Base-by-base conservation (phyloP, 1,140 invertebrate genomes). In the Dreissena polymorpha region DNA sequence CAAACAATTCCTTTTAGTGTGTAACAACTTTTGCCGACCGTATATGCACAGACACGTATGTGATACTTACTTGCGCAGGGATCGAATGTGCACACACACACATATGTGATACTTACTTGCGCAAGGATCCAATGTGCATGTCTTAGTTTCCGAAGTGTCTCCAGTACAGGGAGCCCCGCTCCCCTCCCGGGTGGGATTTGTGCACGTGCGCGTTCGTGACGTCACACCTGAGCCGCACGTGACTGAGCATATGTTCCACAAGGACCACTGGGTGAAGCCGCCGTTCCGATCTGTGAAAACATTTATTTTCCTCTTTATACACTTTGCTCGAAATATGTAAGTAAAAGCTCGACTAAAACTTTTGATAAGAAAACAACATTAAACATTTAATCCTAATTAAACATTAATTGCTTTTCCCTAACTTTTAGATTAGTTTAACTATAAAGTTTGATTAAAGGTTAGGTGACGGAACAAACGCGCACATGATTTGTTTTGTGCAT, bases 241-340 rank as follows among this genome's bases (percentile, higher is more conserved):
- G 16, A 84, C 77, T 14, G 86, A 86, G 74, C 88, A 89, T 18
- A 14, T 29, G 14, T 64, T 65, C 84, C 85, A 89, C 8, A 14
- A 39, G 23, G 18, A 21, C 80, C 80, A 83, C 5, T 39, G 10
- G n/a, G 63, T n/a, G 8, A 65, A 65, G 5, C 80, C 80, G 23
- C 85, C 85, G 68, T 86, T 64, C 16, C 81, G 70, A 63, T 83
- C 85, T 86, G 63, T 50, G 65, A 76, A 1, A 69, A 72, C 63
- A 63, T 0, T 83, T 13, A 25, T 80, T 51, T 79, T 65, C 10
- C 55, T 13, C 50, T 57, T 2, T 57, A 29, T 21, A 21, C 57
- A 83, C 94, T 94, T 89, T 94, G 94, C 88, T 95, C 93, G 39
- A 94, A 89, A 90, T 95, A 94, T 94, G 87, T 12, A 65, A 88